Base-by-base conservation (phyloP, 2,888 invertebrate species). In the Machimus atricapillus region DNA sequence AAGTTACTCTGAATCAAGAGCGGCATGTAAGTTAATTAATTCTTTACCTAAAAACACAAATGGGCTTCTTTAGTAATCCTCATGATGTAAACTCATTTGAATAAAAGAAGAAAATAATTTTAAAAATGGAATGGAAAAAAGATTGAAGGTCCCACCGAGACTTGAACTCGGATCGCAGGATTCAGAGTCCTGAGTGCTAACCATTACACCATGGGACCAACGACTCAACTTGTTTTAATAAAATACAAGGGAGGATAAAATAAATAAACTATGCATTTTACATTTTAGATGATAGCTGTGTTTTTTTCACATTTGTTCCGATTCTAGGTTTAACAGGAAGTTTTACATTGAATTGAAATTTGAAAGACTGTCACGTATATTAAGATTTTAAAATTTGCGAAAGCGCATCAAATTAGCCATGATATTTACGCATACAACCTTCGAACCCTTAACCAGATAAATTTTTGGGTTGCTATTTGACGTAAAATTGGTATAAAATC, bases 1-100 rank as follows among this genome's bases (percentile, higher is more conserved):
- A 99, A 93, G 98, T 99, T 90, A 98, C 99, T 0, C 95, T 99
- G 86, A 99, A 98, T 93, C 99, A 99, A 93, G 99, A 99, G 91
- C 96, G 98, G 93, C 97, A 98, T 93, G 97, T 97, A 93, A 87
- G 87, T 52, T 86, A 88, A 40, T 46, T 79, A 23, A 16, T 46
- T 12, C 1, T 16, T 46, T 46, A 46, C 4, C 14, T 14, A 46
- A 46, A 46, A 46, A 14, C 43, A 46, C 16, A 46, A 46, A 46
- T 1, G 16, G 16, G 4, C 3, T 46, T 3, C 43, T 43, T 4
- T 46, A 12, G 16, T 4, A 3, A 46, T 40, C 9, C 12, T 0
- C 43, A 46, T 16, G 43, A 46, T 16, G 43, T 14, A 14, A 16
- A 46, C 14, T 46, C 16, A 16, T 46, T 14, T 40, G 40, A 40